phyloP scores from a whole-genome alignment of 1,140 invertebrate species.

The Dryas iulia region DNA sequence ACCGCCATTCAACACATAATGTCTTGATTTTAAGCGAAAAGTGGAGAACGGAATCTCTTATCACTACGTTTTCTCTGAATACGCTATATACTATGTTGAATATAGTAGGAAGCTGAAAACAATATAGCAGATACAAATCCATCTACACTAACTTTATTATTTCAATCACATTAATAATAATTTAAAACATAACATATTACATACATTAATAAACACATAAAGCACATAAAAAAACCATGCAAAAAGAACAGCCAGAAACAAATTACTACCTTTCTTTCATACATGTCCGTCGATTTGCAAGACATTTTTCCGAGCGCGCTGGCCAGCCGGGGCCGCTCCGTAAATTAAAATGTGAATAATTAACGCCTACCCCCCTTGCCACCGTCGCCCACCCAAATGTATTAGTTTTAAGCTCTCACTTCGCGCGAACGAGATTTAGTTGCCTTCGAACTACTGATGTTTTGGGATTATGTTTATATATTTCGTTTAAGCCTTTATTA shows the following conservation, averaged over 20 bases:
- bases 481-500: neutral
- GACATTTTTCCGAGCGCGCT: slow-evolving; percentile 68
- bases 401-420: slow-evolving; percentile 75
- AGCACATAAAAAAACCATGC: no score
- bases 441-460: slow-evolving; percentile 51
- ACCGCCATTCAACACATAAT: neutral
- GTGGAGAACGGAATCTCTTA: neutral
- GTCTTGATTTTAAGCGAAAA: neutral
- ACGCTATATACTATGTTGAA: no score
- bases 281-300: slow-evolving; percentile 67
- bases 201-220: no score
- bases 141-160: no score
- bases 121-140: no score
- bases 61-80: neutral
- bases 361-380: slow-evolving; percentile 50
- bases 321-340: slow-evolving; percentile 56
- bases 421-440: slow-evolving; percentile 64
- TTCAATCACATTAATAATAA: no score
- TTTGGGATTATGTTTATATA: slow-evolving; percentile 18
- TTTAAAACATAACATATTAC: neutral
- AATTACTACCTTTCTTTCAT: slow-evolving; percentile 37
- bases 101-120: no score
- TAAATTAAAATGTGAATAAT: slow-evolving; percentile 78
- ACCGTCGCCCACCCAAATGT: slow-evolving; percentile 59
- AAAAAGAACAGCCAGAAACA: slow-evolving; percentile 11